Evolutionary conservation across 2,797 vertebrate genomes (phyloP), one percentile per base, ranked within the genome.

Genomic region (Mormyrus proboscirostris): DNA sequence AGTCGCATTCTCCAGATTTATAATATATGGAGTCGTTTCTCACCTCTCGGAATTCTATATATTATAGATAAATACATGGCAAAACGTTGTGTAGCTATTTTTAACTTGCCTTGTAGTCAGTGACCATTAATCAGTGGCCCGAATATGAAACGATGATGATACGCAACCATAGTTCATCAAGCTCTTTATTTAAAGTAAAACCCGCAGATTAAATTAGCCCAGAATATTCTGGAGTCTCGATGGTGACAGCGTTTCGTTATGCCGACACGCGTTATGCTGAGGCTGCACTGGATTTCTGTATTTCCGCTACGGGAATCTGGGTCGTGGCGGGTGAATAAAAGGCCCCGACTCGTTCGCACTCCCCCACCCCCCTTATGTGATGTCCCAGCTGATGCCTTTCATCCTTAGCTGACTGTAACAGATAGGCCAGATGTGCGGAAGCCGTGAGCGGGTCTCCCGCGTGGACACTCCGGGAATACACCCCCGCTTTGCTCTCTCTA

Each of bases 341-440:
- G 41, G 73, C 73, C 59, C 29, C 33, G 38, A 79, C 19, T n/a
- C 8, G 76, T 47, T 82, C 2, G 8, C 76, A 10, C 38, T 2
- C 51, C 22, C 8, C 49, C 25, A 0, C 2, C 44, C 47, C 16
- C 69, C 6, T 41, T 57, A 29, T 50, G 51, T n/a, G 22, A 55
- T 25, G 25, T 86, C 51, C 85, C 51, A 57, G 85, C 53, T 57
- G 51, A 86, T 2, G 29, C 51, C 25, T 86, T 57, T 57, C 51
- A 86, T 38, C 50, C 29, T 57, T 19, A 53, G 29, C 51, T 86
- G 85, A 88, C 93, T 91, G 86, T 92, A 94, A 93, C 92, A 91
- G 91, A 92, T 90, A 93, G 95, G 93, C 95, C 89, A 94, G 94
- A 95, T 93, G 85, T 41, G 51, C 14, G 38, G 51, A 76, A 90